Evolutionary conservation across 2,888 invertebrate genomes (phyloP).

Genomic region (Atrina japonica): DNA sequence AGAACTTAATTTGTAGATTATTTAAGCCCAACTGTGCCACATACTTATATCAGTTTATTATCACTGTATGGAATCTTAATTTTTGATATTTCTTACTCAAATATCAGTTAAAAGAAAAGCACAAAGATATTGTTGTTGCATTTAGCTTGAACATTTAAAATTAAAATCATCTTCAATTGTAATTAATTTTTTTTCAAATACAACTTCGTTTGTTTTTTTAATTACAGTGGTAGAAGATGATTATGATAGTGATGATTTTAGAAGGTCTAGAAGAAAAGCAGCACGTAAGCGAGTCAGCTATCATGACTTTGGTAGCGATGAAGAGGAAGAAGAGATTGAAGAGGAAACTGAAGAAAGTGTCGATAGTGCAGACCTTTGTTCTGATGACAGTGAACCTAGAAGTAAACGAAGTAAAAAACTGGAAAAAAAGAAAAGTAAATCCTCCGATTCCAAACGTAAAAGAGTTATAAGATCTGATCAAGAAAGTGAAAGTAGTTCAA

Average conservation of each 20-base stretch:
- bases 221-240: conserved; percentile 71
- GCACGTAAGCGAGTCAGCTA: conserved; percentile 59
- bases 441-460: conserved; percentile 34
- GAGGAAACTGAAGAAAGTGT: conserved; percentile 53
- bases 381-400: conserved; percentile 56
- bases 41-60: too few relatives aligned
- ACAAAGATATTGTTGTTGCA: too few relatives aligned
- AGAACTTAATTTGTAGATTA: too few relatives aligned
- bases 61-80: too few relatives aligned
- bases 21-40: too few relatives aligned
- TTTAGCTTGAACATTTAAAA: too few relatives aligned
- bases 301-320: conserved; percentile 65
- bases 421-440: conserved; percentile 30
- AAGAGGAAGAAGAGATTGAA: conserved; percentile 59
- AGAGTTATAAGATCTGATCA: conserved; percentile 14
- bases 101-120: too few relatives aligned
- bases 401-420: conserved; percentile 32
- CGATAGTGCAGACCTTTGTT: conserved; percentile 55
- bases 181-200: background rate
- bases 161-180: too few relatives aligned
- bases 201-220: too few relatives aligned
- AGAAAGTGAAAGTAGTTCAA: conserved; percentile 12
- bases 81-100: too few relatives aligned
- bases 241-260: conserved; percentile 67
- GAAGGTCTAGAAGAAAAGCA: conserved; percentile 57